Conservation (phyloP, 2,888 invertebrate genomes). For the Pheosia tremula region DNA sequence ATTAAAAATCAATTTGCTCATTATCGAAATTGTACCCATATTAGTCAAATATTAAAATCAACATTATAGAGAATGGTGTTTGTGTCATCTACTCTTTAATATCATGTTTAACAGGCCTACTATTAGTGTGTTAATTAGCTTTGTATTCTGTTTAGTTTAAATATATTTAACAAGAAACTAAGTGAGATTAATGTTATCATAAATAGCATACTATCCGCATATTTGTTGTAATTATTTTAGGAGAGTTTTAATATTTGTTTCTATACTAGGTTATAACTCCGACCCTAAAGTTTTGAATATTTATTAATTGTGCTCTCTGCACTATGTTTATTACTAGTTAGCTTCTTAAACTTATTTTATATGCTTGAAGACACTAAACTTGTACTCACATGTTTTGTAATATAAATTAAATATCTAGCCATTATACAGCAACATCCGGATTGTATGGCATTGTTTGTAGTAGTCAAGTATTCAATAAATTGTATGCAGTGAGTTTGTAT, state of each 20-base stretch:
- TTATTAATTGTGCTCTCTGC: slow-evolving; percentile 49
- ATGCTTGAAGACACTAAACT: slow-evolving; percentile 23
- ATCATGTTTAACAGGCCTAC: slow-evolving; percentile 53
- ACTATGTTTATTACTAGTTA: slow-evolving; percentile 46
- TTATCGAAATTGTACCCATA: slow-evolving; percentile 76
- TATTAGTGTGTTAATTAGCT: slow-evolving; percentile 55
- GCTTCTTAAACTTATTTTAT: slow-evolving; percentile 22
- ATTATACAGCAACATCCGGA: slow-evolving; percentile 37
- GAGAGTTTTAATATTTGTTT: slow-evolving; percentile 82
- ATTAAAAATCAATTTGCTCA: slow-evolving; percentile 80
- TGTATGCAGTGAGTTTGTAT: slow-evolving; percentile 13
- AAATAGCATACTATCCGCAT: slow-evolving; percentile 66
- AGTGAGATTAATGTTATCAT: slow-evolving; percentile 82
- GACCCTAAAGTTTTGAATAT: slow-evolving; percentile 63
- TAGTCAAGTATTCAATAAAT: slow-evolving; percentile 66
- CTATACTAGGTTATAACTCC: slow-evolving; percentile 62
- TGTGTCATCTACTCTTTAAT: slow-evolving; percentile 28
- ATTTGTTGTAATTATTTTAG: slow-evolving; percentile 82
- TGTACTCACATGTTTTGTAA: slow-evolving; percentile 24
- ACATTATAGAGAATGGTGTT: slow-evolving; percentile 32
- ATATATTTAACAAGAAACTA: slow-evolving; percentile 72
- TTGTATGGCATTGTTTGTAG: slow-evolving; percentile 51
- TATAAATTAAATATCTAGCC: slow-evolving; percentile 21
- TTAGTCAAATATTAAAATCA: slow-evolving; percentile 64
- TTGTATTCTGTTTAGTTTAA: slow-evolving; percentile 64